Percentiles rank a stretch among this genome's conserved stretches.
phyloP scores from a whole-genome alignment of 2,113 vertebrate species.

The Gulo gulo region DNA sequence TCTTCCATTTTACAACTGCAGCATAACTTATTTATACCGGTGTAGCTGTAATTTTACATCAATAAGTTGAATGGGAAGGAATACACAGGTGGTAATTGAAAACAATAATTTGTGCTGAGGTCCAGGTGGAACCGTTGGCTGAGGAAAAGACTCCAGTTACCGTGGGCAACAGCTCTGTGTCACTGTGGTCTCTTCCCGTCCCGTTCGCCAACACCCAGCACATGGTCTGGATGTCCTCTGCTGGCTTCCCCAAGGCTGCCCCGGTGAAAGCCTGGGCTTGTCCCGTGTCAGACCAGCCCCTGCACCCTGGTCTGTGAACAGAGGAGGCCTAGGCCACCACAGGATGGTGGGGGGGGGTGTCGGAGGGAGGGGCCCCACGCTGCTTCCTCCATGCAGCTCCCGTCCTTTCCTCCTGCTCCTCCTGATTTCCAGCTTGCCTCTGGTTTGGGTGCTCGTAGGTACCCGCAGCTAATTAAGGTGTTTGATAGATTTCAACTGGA shows the following conservation, averaged over 20 bases:
- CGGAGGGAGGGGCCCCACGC: rapidly evolving
- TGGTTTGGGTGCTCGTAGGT: conserved; percentile 50
- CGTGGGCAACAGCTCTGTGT: conserved; percentile 35
- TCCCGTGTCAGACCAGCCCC: not conserved
- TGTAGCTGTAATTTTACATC: conserved; percentile 90
- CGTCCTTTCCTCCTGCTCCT: not conserved
- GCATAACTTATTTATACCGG: conserved; percentile 91
- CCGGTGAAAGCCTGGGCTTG: not conserved
- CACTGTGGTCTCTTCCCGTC: conserved; percentile 40
- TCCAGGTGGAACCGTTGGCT: conserved; percentile 87
- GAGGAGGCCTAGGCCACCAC: not conserved
- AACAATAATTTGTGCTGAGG: conserved; percentile 87
- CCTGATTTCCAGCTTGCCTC: not conserved
- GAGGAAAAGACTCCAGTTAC: conserved; percentile 75
- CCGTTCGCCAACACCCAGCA: not conserved
- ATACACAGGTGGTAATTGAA: conserved; percentile 90
- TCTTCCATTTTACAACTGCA: conserved; percentile 89
- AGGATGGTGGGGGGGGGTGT: no score
- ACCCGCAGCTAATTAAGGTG: conserved; percentile 75
- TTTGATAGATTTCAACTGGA: conserved; percentile 84
- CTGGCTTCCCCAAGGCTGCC: not conserved
- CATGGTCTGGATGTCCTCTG: not conserved
- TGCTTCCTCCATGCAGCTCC: rapidly evolving
- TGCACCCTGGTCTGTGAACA: not conserved
- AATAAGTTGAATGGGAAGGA: conserved; percentile 90